Conservation (phyloP, 2,797 vertebrate genomes). For the Silurus aristotelis region DNA sequence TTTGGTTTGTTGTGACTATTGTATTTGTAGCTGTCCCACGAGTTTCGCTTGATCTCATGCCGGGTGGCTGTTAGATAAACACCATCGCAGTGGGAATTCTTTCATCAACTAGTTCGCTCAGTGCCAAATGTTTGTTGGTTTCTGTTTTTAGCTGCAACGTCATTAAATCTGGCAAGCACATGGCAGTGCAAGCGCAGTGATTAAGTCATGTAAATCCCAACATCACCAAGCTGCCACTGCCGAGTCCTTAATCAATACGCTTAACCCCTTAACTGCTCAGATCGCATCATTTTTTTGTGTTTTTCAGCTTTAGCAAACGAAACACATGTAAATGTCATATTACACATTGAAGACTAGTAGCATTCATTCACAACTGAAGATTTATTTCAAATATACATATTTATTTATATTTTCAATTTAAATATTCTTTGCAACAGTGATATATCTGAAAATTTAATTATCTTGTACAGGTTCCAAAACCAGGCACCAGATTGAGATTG, state of each 20-base stretch:
- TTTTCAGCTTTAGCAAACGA: neutral
- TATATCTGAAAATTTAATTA: neutral
- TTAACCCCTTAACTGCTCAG: neutral
- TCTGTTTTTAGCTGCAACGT: neutral
- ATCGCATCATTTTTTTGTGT: no score
- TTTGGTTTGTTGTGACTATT: neutral
- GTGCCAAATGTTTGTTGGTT: neutral
- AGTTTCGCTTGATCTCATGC: neutral
- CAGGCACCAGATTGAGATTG: neutral
- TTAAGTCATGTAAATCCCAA: neutral
- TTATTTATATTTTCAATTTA: no score
- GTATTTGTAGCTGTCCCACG: neutral
- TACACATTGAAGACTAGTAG: neutral
- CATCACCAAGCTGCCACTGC: neutral
- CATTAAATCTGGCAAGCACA: neutral
- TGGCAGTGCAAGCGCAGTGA: neutral
- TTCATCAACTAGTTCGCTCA: neutral
- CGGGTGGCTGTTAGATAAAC: neutral
- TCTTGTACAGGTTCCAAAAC: no score
- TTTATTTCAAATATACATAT: neutral
- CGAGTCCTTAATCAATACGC: neutral
- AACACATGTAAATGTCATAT: neutral
- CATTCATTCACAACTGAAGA: neutral
- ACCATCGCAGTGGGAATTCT: neutral
- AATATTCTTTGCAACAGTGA: neutral